These are phyloP conservation scores for Iguana delicatissima DNA, from an alignment of 2,797 vertebrate species.

Conservation along the genomic window DNA sequence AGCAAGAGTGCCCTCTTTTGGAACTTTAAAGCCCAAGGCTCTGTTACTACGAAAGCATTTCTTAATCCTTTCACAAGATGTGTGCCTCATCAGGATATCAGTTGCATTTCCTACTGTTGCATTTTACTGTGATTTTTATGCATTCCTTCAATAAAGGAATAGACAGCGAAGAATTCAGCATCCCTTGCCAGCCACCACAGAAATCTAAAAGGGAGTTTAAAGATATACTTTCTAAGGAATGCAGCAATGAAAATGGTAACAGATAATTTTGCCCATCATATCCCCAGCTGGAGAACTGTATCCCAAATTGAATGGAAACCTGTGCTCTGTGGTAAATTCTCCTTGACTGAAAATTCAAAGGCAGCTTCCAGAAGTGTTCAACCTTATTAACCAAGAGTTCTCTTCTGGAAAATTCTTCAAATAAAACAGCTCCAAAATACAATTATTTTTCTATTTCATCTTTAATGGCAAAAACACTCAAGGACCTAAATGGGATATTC, in stretches of 20 bases:
- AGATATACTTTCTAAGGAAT: slow-evolving; percentile 88
- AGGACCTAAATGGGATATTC: slow-evolving; percentile 66
- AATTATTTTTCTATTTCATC: slow-evolving; percentile 72
- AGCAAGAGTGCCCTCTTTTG: slow-evolving; percentile 83
- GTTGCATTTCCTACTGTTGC: slow-evolving; percentile 81
- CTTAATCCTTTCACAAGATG: slow-evolving; percentile 70
- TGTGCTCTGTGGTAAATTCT: slow-evolving; percentile 62
- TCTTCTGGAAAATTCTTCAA: slow-evolving; percentile 58
- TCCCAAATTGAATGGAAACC: slow-evolving; percentile 57
- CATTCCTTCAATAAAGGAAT: slow-evolving; percentile 88
- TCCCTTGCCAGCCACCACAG: slow-evolving; percentile 87
- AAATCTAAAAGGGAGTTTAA: slow-evolving; percentile 80
- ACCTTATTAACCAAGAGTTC: slow-evolving; percentile 44
- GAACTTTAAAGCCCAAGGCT: slow-evolving; percentile 68
- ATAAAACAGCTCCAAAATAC: slow-evolving; percentile 68
- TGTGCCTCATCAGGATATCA: slow-evolving; percentile 73
- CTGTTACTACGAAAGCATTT: slow-evolving; percentile 66
- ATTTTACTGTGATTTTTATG: slow-evolving; percentile 82
- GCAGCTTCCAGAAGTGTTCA: slow-evolving; percentile 59
- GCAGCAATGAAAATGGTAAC: slow-evolving; percentile 77
- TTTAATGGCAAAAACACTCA: slow-evolving; percentile 72
- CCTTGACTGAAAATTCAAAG: slow-evolving; percentile 58
- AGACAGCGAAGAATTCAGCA: slow-evolving; percentile 87
- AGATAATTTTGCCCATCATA: slow-evolving; percentile 76
- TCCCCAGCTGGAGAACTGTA: slow-evolving; percentile 67